Conservation (phyloP, 2,888 invertebrate genomes). For the Calliphora vomitoria region DNA sequence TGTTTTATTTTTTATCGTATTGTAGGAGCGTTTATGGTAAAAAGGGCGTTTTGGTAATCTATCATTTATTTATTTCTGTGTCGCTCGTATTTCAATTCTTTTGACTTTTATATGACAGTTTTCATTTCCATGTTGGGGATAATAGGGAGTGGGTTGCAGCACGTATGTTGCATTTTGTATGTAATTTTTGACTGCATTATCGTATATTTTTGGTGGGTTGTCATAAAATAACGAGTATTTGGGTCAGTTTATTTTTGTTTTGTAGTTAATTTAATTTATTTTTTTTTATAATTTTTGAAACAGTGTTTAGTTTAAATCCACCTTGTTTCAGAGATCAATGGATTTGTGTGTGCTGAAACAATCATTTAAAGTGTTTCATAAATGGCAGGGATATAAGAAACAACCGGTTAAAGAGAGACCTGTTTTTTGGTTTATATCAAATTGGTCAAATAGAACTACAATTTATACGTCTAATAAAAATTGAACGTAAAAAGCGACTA, state of each 20-base stretch:
- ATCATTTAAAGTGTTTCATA: too few relatives aligned
- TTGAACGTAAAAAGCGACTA: too few relatives aligned
- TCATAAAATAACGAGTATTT: conserved; percentile 11
- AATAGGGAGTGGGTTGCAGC: neutral
- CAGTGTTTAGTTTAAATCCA: too few relatives aligned
- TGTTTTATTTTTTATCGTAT: conserved; percentile 8
- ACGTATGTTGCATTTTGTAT: conserved; percentile 7
- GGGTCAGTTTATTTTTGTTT: conserved; percentile 14
- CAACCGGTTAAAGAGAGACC: too few relatives aligned
- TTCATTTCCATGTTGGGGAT: neutral
- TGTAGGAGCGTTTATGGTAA: conserved; percentile 17
- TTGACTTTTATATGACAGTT: conserved; percentile 58
- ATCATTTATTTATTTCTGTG: conserved; percentile 36
- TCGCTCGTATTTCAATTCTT: neutral
- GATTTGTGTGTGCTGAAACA: too few relatives aligned
- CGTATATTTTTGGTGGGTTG: neutral
- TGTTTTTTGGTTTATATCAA: too few relatives aligned
- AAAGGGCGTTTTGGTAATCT: conserved; percentile 44
- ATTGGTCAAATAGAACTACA: too few relatives aligned
- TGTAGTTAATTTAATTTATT: conserved; percentile 3
- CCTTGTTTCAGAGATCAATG: too few relatives aligned
- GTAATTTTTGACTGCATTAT: neutral
- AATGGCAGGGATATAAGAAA: too few relatives aligned
- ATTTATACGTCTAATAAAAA: too few relatives aligned
- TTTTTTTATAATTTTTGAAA: neutral